phyloP scores from a whole-genome alignment of 1,140 invertebrate species.

The Aphaenogaster rudis region DNA sequence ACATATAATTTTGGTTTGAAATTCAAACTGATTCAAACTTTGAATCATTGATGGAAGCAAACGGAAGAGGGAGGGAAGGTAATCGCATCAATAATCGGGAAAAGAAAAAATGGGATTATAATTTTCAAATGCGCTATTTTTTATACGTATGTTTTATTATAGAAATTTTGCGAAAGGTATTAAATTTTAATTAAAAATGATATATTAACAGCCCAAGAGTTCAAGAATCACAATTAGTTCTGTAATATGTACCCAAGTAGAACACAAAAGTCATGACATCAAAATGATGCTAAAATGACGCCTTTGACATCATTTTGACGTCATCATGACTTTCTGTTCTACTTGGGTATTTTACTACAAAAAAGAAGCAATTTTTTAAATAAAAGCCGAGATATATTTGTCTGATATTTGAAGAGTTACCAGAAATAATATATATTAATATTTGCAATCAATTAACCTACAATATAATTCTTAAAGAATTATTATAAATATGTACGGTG shows the following conservation, averaged over 20 bases:
- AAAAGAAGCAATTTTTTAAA: neutral
- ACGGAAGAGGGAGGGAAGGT: too few relatives aligned
- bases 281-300: too few relatives aligned
- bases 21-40: too few relatives aligned
- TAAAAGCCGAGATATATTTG: neutral
- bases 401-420: neutral
- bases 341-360: neutral
- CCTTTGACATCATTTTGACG: too few relatives aligned
- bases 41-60: neutral
- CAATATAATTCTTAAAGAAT: slow-evolving; percentile 6
- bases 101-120: neutral
- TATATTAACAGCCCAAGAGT: neutral
- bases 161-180: neutral
- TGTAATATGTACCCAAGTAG: too few relatives aligned
- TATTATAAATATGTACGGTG: slow-evolving; percentile 17
- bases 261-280: too few relatives aligned
- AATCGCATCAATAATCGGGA: neutral
- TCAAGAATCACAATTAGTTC: neutral
- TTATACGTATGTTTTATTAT: neutral
- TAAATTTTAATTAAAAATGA: neutral
- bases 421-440: neutral
- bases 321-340: too few relatives aligned
- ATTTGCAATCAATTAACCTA: slow-evolving; percentile 1
- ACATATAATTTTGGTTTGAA: neutral
- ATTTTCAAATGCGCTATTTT: neutral